Conservation (phyloP, 2,888 invertebrate species). For the Acholoe squamosa region DNA sequence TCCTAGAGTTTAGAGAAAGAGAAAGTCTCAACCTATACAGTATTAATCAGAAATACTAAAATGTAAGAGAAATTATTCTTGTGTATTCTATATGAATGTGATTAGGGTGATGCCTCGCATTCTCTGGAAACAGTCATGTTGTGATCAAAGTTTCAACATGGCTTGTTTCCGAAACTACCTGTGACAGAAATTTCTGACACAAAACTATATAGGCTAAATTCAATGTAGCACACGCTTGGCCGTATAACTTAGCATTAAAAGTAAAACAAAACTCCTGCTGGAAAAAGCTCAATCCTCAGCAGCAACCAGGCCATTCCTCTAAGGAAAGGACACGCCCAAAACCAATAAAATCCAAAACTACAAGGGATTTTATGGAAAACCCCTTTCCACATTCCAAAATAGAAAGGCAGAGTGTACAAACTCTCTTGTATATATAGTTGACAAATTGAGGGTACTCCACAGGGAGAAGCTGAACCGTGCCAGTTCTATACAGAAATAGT, state of each 20-base stretch:
- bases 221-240: neutral
- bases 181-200: neutral
- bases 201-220: neutral
- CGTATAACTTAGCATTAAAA: neutral
- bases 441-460: neutral
- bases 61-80: neutral
- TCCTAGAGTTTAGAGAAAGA: neutral
- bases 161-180: neutral
- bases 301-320: constrained; percentile 6
- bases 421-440: neutral
- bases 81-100: neutral
- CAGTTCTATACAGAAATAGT: constrained; percentile 18
- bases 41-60: neutral
- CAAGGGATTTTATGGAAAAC: neutral
- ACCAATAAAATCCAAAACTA: neutral
- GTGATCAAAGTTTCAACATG: constrained; percentile 13
- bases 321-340: constrained; percentile 27
- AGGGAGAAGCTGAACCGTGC: neutral
- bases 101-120: neutral
- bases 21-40: neutral
- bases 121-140: neutral
- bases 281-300: constrained; percentile 27
- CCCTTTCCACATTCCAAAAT: constrained; percentile 17
- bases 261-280: neutral
- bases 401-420: neutral